Evolutionary conservation across 2,888 invertebrate species (phyloP), one percentile per base, ranked within the genome.

Genomic region (Boloria euphrosyne): DNA sequence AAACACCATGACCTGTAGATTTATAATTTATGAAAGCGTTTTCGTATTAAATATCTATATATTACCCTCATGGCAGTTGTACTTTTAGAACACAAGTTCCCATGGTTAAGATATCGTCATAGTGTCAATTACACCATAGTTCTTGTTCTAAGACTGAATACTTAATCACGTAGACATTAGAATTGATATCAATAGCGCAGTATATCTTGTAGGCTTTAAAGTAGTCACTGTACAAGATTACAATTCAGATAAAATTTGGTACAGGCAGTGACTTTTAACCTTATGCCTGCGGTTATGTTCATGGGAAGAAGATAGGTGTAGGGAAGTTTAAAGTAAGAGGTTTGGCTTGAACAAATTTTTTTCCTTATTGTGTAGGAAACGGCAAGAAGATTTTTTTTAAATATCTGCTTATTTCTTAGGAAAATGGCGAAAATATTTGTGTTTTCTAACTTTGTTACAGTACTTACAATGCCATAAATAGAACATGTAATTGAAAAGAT

Each of bases 241-340:
- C 80, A 80, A 81, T 80, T 80, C 80, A 76, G 84, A 84, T 84
- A 83, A 80, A 77, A 79, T 79, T 80, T 74, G 73, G 75, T 73
- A 72, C 71, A 71, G 71, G 70, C 73, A 72, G 75, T 78, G 80
- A 75, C 82, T 76, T 75, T 72, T 75, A 75, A 80, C 79, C 80
- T 71, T 52, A 47, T 47, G 63, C 55, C 54, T 6, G 66, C 18
- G 63, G 58, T 18, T 47, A 52, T 22, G 52, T 49, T 52, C 66
- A 63, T 52, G 46, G 60, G 63, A 66, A 55, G 22, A 59, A 50
- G 59, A 31, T 46, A 5, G 27, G 61, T 17, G 38, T 18, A 31
- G 58, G 43, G 31, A 38, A 38, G 31, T 38, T 38, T 46, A 13
- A 13, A 18, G 14, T 47, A 13, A 47, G 51, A 14, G 43, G 13